Base-by-base conservation (phyloP, 2,797 vertebrate genomes). In the Synanceia verrucosa region DNA sequence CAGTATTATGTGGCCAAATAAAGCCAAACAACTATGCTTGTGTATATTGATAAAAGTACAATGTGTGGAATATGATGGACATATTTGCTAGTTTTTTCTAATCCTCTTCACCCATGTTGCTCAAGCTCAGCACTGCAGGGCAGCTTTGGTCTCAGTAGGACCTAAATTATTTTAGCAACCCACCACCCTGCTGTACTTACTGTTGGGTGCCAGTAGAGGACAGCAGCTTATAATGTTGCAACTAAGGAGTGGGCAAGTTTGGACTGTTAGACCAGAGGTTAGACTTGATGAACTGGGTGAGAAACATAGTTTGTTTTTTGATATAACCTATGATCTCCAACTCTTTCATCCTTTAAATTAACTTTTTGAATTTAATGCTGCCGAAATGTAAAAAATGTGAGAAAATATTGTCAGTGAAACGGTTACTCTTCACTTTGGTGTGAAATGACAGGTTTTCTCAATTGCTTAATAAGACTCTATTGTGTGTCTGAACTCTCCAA, bases 141-240 rank as follows among this genome's bases (percentile, higher is more conserved):
- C 26, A 61, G 21, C 18, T 47, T 1, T 21, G 23, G 0, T 48
- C 28, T 59, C 23, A 26, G 46, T 37, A 18, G 47, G 16, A 48
- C 21, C 2, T 1, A 1, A 29, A n/a, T n/a, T n/a, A n/a, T n/a
- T 21, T 2, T 11, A 28, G 9, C 14, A 14, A 31, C 10, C 29
- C 48, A 29, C 4, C 4, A 11, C 33, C 4, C 19, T 65, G 37
- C 23, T 85, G 79, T 63, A 76, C 57, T 63, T 78, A 10, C 21
- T 51, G 8, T 29, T 58, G 4, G 19, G 11, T 12, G 48, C 71
- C 88, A 85, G 81, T 76, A 87, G 90, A 89, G 86, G 83, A 41
- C 84, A 55, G 79, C 79, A 77, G 21, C 59, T 24, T 51, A 29
- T 66, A 50, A 65, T 47, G 13, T 50, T 63, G 9, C 28, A 33